A percentile compares a stretch with the other conserved stretches of the same genome.
Evolutionary conservation across 1,140 invertebrate species (phyloP).

Genomic region (Micrasema longulum): DNA sequence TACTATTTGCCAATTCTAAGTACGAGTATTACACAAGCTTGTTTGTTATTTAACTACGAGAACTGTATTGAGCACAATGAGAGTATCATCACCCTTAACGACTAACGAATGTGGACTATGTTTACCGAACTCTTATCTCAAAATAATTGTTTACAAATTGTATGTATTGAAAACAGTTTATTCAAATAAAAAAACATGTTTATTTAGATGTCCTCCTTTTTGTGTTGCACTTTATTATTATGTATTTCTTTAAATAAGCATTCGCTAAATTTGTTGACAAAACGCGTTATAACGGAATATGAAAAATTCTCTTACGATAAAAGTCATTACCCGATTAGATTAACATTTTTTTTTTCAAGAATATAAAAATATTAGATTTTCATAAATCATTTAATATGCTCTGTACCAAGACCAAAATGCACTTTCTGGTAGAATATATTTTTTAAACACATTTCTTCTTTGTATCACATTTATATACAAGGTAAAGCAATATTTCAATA

Average conservation of each 20-base stretch:
- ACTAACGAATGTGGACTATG: too few relatives aligned
- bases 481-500: slow-evolving; percentile 22
- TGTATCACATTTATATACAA: slow-evolving; percentile 21
- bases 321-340: slow-evolving; percentile 7
- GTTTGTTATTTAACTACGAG: too few relatives aligned
- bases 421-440: slow-evolving; percentile 10
- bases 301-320: slow-evolving; percentile 13
- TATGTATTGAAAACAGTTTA: slow-evolving; percentile 30
- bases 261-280: slow-evolving; percentile 32
- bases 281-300: slow-evolving; percentile 29
- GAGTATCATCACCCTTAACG: too few relatives aligned
- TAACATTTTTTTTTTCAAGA: slow-evolving; percentile 15
- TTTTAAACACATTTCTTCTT: slow-evolving; percentile 10
- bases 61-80: too few relatives aligned
- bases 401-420: slow-evolving; percentile 5
- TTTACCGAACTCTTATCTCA: slow-evolving; percentile 5
- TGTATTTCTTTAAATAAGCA: slow-evolving; percentile 34
- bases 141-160: slow-evolving; percentile 24
- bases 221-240: slow-evolving; percentile 21
- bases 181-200: slow-evolving; percentile 35
- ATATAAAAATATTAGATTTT: slow-evolving; percentile 37
- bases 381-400: slow-evolving; percentile 20
- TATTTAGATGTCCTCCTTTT: slow-evolving; percentile 22
- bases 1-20: too few relatives aligned
- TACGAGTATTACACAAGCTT: too few relatives aligned